phyloP scores from a whole-genome alignment of 2,797 vertebrate species.

The Calcarius lapponicus region DNA sequence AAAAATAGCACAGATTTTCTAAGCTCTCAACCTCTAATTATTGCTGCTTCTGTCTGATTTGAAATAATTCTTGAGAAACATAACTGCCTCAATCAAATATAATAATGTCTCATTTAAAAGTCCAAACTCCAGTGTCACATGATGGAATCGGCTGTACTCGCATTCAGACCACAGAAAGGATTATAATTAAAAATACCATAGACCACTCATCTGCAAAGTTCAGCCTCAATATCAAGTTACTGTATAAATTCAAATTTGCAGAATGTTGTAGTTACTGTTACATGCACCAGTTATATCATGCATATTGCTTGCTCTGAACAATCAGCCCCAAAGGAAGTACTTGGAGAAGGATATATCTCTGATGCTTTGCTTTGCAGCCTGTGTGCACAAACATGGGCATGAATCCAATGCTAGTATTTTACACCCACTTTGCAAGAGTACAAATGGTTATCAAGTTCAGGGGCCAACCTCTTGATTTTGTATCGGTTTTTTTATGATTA shows the following conservation, averaged over 20 bases:
- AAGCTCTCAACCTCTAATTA: constrained; percentile 25
- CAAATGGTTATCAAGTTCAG: background rate
- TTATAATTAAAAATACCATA: background rate
- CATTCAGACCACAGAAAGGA: background rate
- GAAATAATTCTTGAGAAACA: background rate
- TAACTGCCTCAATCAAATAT: constrained; percentile 7
- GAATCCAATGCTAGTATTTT: background rate
- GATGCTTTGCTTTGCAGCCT: background rate
- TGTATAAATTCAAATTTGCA: background rate
- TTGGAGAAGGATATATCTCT: background rate
- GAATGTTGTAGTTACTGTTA: background rate
- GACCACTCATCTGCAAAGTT: constrained; percentile 5
- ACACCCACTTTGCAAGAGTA: background rate
- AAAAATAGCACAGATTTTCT: background rate
- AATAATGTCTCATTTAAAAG: constrained; percentile 15
- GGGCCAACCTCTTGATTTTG: background rate
- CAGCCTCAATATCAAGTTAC: background rate
- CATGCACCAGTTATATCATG: constrained; percentile 18
- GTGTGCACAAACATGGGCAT: background rate
- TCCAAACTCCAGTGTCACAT: background rate
- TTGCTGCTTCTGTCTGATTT: constrained; percentile 46
- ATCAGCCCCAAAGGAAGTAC: background rate
- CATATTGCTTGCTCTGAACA: background rate
- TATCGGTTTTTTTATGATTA: background rate
- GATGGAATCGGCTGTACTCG: background rate